Evolutionary conservation across 92 coral and sea anemone species (phyloP), one percentile per base, ranked within the genome.

Genomic region (Montipora capitata): DNA sequence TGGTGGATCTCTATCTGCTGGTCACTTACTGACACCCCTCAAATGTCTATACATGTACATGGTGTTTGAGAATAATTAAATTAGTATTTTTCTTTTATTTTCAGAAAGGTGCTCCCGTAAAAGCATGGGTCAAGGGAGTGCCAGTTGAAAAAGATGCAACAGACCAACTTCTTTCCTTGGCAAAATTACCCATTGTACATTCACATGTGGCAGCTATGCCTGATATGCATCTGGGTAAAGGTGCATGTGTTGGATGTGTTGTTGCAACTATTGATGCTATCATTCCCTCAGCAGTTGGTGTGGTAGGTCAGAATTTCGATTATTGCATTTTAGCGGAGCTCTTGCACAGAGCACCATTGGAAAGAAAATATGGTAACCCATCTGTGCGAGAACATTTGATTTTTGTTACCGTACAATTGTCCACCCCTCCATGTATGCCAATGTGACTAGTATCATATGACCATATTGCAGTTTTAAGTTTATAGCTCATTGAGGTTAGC

Each of bases 121-220:
- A 94, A 70, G 97, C 97, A 12, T 94, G 97, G 97, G 74, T 94
- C 15, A 78, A 79, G 65, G 93, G 93, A 72, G 97, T 94, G 77
- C 97, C 97, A 51, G 88, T 94, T 12, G 95, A 94, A 65, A 71
- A 85, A 84, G 95, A 94, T 57, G 98, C 98, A 52, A 65, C 85
- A 14, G 82, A 84, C 38, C 98, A 95, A 61, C 92, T 95, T 43
- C 45, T 84, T 51, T 88, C 95, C 17, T 68, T 95, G 20, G 94
- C 98, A 18, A 87, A 84, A 74, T 80, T 95, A 10, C 98, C 98
- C n/a, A 90, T 95, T 62, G 90, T 95, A 5, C 91, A 95, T 82
- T 92, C 96, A 0, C 98, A 93, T 87, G 98, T 95, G 9, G 96
- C 96, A 9, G 98, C 98, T 16, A 95, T 95, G 98, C 98, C 98